Conservation (phyloP, 2,797 vertebrate species). For the Anabas testudineus region DNA sequence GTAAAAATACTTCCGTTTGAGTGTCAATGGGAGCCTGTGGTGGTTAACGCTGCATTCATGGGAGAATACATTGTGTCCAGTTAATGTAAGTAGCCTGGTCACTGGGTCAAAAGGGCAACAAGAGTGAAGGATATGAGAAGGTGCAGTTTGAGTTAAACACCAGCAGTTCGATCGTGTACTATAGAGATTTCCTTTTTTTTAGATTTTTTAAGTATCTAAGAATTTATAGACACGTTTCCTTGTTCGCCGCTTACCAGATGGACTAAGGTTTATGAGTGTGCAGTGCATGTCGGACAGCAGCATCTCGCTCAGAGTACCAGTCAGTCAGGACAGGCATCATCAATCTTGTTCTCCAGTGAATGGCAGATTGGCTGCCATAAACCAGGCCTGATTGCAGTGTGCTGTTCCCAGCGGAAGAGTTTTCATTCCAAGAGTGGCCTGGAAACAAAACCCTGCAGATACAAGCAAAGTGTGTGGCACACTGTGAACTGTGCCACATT, state of each 20-base stretch:
- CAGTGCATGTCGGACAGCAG: conserved; percentile 50
- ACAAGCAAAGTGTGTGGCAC: conserved; percentile 54
- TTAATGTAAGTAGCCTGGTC: conserved; percentile 70
- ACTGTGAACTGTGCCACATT: neutral
- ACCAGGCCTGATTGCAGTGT: conserved; percentile 60
- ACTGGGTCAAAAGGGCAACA: conserved; percentile 66
- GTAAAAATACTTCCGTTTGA: conserved; percentile 77
- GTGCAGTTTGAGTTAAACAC: conserved; percentile 24
- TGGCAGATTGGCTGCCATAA: conserved; percentile 72
- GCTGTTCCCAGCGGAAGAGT: conserved; percentile 58
- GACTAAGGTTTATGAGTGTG: conserved; percentile 63
- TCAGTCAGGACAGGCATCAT: conserved; percentile 65
- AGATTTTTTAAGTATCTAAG: conserved; percentile 40
- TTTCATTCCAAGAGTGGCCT: conserved; percentile 49
- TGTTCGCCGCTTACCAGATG: conserved; percentile 67
- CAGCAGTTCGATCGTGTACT: neutral
- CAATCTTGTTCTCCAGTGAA: conserved; percentile 66
- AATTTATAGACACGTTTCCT: conserved; percentile 60
- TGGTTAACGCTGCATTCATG: conserved; percentile 63
- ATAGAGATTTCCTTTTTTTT: neutral
- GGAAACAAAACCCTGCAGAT: conserved; percentile 59
- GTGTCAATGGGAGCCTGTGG: conserved; percentile 68
- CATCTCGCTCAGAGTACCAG: conserved; percentile 33
- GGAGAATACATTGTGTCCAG: conserved; percentile 64
- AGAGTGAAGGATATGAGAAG: conserved; percentile 31